These are phyloP conservation scores for Bugulina stolonifera DNA, from an alignment of 2,888 invertebrate genomes.

Conservation along the genomic window DNA sequence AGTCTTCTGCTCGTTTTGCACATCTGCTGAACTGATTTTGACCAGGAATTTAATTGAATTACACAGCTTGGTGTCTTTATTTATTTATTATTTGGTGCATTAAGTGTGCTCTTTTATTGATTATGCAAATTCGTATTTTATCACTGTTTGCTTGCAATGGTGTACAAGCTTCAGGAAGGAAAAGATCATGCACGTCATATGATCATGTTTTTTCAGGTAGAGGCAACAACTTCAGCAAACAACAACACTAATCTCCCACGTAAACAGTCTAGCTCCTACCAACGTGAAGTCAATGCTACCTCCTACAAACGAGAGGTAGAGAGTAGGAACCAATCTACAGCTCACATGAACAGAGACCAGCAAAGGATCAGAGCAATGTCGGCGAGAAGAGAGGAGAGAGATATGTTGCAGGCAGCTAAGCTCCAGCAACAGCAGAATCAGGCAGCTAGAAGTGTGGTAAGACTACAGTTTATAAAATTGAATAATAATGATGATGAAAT, in stretches of 20 bases:
- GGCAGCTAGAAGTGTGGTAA: neutral
- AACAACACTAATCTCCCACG: neutral
- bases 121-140: no score
- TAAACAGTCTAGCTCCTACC: neutral
- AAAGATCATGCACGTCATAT: no score
- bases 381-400: slow-evolving; percentile 18
- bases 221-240: neutral
- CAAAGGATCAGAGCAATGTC: slow-evolving; percentile 2
- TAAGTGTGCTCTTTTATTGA: no score
- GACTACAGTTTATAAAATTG: no score
- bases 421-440: slow-evolving; percentile 17
- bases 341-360: slow-evolving; percentile 8
- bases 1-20: no score
- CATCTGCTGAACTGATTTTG: no score
- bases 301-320: slow-evolving; percentile 23
- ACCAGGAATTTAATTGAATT: no score
- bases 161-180: no score
- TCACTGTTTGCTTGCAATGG: no score
- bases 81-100: no score
- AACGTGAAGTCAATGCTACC: slow-evolving; percentile 13
- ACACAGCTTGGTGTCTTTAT: no score
- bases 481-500: neutral
- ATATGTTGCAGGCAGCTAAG: slow-evolving; percentile 8
- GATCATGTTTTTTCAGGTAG: no score
- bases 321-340: slow-evolving; percentile 9